Evolutionary conservation across 2,888 invertebrate species (phyloP).

Genomic region (Drosophila kambysellisi): DNA sequence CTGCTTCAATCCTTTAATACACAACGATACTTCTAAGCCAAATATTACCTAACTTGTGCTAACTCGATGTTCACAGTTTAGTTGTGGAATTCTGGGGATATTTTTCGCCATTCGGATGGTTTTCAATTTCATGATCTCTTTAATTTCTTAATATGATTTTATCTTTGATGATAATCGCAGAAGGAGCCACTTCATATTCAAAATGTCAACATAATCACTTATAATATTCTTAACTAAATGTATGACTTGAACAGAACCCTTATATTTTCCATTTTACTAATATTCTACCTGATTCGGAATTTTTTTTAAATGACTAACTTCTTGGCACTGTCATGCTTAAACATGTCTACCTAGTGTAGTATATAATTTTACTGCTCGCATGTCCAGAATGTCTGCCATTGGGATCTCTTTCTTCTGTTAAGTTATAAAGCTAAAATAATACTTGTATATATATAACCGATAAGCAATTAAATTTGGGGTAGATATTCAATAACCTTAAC

Average conservation of each 20-base stretch:
- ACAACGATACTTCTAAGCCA: constrained; percentile 2
- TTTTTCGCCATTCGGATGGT: not conserved
- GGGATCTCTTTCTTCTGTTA: not conserved
- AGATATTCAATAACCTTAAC: constrained; percentile 38
- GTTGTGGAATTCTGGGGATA: not conserved
- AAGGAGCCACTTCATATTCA: not conserved
- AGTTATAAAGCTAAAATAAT: not conserved
- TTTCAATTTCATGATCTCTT: not conserved
- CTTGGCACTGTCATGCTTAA: not conserved
- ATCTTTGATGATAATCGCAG: not conserved
- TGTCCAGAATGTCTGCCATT: constrained; percentile 27
- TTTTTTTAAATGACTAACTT: constrained; percentile 19
- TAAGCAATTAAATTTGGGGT: constrained; percentile 13
- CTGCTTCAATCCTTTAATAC: constrained; percentile 4
- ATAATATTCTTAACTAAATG: not conserved
- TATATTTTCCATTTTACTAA: constrained; percentile 11
- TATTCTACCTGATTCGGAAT: not conserved
- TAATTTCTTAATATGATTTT: not conserved
- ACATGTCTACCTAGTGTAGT: not conserved
- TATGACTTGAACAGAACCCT: not conserved
- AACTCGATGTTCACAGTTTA: not conserved
- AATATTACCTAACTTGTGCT: not conserved
- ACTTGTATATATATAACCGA: not conserved
- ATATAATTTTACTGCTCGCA: constrained; percentile 28
- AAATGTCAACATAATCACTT: not conserved